Base-by-base conservation (phyloP, 2,113 vertebrate genomes). In the Meles meles region DNA sequence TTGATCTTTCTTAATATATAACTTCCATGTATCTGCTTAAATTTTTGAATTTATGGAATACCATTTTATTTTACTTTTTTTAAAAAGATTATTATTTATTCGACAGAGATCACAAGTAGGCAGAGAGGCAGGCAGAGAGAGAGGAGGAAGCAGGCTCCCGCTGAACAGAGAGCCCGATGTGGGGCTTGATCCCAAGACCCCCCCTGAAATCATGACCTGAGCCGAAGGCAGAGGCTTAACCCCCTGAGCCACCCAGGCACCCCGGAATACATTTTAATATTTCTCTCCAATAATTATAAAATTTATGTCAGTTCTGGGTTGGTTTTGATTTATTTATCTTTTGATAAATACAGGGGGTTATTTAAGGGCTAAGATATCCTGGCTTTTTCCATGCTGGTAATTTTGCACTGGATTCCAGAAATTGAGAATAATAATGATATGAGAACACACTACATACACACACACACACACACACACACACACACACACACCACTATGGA, bases 221-320 rank as follows among this genome's bases (percentile, higher is more conserved):
- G 49, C 49, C 15, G 15, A 52, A 52, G 49, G 49, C 49, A 52
- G 49, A 17, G 49, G 49, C 49, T 52, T 52, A 17, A 52, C 49
- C 49, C 15, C 49, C 49, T 52, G 49, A 52, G 49, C 49, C 49
- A 52, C 49, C 49, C 15, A 52, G 49, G 49, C 15, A 52, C 49
- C 49, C 49, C 49, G 17, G 20, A 81, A 81, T 85, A 67, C 18
- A 59, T 79, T 77, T 93, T 55, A 88, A 67, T 93, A 37, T 91
- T 13, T 80, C 82, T 83, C 71, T 81, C 49, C 37, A 92, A 88
- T 76, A 85, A 69, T 92, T 44, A 25, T 85, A 85, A 95, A 94
- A 61, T 72, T 42, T 76, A 34, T 77, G 18, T 85, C 5, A 21
- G 18, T 86, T 55, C 39, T 52, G 13, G 61, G 7, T 65, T 90